Conservation (phyloP, 2,888 invertebrate species). For the Drosophila multiciliata region DNA sequence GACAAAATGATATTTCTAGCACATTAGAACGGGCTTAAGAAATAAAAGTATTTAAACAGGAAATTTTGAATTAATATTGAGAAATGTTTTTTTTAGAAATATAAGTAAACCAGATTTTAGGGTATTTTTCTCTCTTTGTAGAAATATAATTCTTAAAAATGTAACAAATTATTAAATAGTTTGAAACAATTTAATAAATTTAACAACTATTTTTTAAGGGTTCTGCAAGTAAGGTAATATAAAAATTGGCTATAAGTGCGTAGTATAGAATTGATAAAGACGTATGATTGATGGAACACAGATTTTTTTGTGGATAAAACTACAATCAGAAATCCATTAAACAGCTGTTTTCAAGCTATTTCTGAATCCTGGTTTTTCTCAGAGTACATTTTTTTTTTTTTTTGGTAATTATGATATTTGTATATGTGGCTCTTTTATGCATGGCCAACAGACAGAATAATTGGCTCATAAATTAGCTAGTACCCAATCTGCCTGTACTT, state of each 20-base stretch:
- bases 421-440: slow-evolving; percentile 44
- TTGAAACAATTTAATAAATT: neutral
- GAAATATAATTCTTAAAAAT: neutral
- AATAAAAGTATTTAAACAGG: too few species aligned
- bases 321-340: neutral
- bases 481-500: neutral
- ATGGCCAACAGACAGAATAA: slow-evolving; percentile 62
- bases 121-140: accelerated
- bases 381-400: neutral
- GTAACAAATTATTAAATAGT: accelerated
- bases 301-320: neutral
- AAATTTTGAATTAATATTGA: neutral
- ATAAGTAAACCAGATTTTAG: neutral
- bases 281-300: neutral
- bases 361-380: neutral
- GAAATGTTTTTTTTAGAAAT: neutral
- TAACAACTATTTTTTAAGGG: neutral
- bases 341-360: neutral
- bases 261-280: neutral
- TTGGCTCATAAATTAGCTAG: slow-evolving; percentile 73
- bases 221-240: neutral
- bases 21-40: neutral
- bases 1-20: neutral
- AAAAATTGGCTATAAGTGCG: neutral
- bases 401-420: slow-evolving; percentile 46